Evolutionary conservation across 2,888 invertebrate species (phyloP).

Genomic region (Luperina nickerlii): DNA sequence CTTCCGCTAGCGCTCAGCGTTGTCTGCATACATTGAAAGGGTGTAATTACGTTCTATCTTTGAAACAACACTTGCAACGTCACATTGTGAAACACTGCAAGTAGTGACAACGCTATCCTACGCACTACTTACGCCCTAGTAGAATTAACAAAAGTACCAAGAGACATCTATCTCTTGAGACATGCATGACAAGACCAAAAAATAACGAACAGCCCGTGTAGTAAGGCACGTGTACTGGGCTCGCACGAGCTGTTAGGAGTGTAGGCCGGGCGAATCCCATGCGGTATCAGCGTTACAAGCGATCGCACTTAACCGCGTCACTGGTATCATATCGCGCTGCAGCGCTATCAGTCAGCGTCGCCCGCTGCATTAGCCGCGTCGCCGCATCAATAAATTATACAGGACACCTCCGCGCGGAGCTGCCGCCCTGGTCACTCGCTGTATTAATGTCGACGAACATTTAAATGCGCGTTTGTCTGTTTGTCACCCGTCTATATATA

Average conservation of each 20-base stretch:
- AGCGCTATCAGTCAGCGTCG: conserved; percentile 88
- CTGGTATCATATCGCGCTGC: conserved; percentile 86
- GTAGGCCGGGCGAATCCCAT: conserved; percentile 76
- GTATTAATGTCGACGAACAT: conserved; percentile 76
- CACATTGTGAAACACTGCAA: conserved; percentile 42
- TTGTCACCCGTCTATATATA: conserved; percentile 60
- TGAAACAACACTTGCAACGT: conserved; percentile 47
- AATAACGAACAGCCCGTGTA: conserved; percentile 60
- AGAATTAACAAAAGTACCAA: conserved; percentile 56
- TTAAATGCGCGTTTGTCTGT: conserved; percentile 72
- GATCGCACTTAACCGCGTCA: conserved; percentile 89
- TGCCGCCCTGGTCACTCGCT: conserved; percentile 81
- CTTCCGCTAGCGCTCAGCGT: conserved; percentile 51
- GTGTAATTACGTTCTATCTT: conserved; percentile 62
- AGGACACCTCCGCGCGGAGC: conserved; percentile 78
- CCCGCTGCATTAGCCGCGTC: conserved; percentile 88
- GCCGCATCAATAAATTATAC: conserved; percentile 86
- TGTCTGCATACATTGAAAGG: conserved; percentile 61
- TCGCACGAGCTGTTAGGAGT: conserved; percentile 78
- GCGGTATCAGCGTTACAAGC: conserved; percentile 87
- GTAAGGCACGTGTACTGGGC: conserved; percentile 73
- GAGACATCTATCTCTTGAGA: conserved; percentile 61
- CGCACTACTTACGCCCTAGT: conserved; percentile 54
- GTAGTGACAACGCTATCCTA: conserved; percentile 46
- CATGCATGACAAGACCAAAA: conserved; percentile 63